phyloP scores from a whole-genome alignment of 2,113 vertebrate genomes.

The Bujurquina vittata region DNA sequence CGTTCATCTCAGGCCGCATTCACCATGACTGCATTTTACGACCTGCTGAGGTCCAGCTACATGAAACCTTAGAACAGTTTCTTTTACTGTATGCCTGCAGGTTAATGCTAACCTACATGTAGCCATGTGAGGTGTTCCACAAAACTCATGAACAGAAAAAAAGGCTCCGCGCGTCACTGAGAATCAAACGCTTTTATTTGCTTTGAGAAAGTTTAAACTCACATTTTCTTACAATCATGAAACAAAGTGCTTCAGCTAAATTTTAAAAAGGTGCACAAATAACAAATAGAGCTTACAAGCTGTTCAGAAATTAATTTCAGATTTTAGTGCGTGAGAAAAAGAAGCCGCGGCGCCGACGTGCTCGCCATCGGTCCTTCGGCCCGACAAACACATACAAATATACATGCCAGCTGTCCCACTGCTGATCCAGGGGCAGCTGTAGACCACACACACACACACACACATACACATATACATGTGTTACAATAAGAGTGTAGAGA shows the following conservation, averaged over 20 bases:
- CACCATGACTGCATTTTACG: not conserved
- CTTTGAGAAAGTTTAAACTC: not conserved
- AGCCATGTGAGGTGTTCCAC: not conserved
- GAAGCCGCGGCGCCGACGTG: not conserved
- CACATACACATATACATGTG: not conserved
- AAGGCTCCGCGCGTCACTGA: not conserved
- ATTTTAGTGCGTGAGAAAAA: not conserved
- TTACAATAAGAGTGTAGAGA: not conserved
- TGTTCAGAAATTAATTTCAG: not conserved
- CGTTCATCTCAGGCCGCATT: not conserved
- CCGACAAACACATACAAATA: not conserved
- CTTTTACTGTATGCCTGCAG: not conserved
- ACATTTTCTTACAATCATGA: not conserved
- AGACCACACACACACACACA: not conserved
- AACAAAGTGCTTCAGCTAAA: slow-evolving; percentile 13
- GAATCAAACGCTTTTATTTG: slow-evolving; percentile 2
- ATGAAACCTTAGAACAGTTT: too few relatives aligned
- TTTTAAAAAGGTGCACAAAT: not conserved
- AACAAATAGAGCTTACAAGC: not conserved
- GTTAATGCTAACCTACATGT: not conserved
- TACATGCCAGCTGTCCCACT: not conserved
- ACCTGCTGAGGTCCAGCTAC: not conserved
- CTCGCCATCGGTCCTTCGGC: not conserved
- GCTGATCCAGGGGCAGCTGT: not conserved
- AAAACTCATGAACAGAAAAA: not conserved